Conservation (phyloP, 2,888 invertebrate genomes). For the Cheilosia impressa region DNA sequence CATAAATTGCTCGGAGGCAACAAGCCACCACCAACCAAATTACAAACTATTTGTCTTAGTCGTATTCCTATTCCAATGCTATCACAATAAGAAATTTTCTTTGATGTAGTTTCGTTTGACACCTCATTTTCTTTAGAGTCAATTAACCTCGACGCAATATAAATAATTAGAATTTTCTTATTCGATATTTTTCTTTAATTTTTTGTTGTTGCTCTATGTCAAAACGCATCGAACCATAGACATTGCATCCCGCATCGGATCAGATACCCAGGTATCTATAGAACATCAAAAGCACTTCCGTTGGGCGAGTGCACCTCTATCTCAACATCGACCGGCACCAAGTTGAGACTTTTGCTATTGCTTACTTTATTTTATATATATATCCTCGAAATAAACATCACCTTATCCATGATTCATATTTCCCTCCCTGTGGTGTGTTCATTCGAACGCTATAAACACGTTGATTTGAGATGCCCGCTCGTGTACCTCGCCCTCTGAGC, state of each 20-base stretch:
- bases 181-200: background rate
- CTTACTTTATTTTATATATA: constrained; percentile 35
- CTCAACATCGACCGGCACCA: background rate
- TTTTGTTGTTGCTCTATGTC: background rate
- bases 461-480: constrained; percentile 40
- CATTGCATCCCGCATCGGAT: constrained; percentile 24
- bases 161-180: constrained; percentile 57
- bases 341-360: constrained; percentile 19
- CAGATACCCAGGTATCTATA: constrained; percentile 32
- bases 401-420: constrained; percentile 51
- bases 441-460: constrained; percentile 40
- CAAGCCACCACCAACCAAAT: background rate
- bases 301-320: constrained; percentile 19
- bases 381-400: constrained; percentile 61
- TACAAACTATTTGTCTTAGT: background rate
- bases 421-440: background rate
- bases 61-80: constrained; percentile 1
- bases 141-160: constrained; percentile 67
- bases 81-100: constrained; percentile 48
- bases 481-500: background rate
- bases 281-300: constrained; percentile 17
- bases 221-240: constrained; percentile 9
- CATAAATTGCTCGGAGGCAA: background rate
- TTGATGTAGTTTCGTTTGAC: constrained; percentile 68
- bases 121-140: constrained; percentile 66